These are phyloP conservation scores for Tyria jacobaeae DNA, from an alignment of 2,888 invertebrate species.

Conservation along the genomic window DNA sequence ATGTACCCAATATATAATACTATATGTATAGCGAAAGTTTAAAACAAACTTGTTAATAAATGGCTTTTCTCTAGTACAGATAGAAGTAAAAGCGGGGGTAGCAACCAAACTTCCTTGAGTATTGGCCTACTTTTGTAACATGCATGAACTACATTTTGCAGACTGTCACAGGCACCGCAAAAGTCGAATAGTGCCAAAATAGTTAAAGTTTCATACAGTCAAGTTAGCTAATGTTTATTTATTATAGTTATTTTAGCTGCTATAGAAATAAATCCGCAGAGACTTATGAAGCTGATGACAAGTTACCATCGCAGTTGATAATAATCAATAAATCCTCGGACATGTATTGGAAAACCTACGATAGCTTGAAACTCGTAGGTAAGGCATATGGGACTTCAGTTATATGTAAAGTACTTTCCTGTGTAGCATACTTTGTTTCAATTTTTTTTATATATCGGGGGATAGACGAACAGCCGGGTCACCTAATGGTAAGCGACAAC, in stretches of 20 bases:
- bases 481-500: too few relatives aligned
- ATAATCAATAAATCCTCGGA: too few relatives aligned
- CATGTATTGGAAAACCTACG: too few relatives aligned
- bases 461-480: too few relatives aligned
- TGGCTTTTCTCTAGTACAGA: background rate
- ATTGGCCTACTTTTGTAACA: background rate
- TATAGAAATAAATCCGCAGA: background rate
- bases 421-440: too few relatives aligned
- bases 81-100: too few relatives aligned
- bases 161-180: background rate
- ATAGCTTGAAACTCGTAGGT: background rate
- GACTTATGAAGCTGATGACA: background rate
- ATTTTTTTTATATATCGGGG: too few relatives aligned
- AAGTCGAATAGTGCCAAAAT: background rate
- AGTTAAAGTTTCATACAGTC: background rate
- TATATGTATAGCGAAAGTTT: background rate
- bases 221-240: background rate
- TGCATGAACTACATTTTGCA: background rate
- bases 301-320: background rate
- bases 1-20: too few relatives aligned
- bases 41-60: background rate
- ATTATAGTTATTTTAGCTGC: too few relatives aligned
- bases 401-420: too few relatives aligned
- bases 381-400: background rate
- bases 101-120: background rate